Conservation (phyloP, 37 sponge, comb jelly and placozoan species). For the Halisarca cf. caerulea region DNA sequence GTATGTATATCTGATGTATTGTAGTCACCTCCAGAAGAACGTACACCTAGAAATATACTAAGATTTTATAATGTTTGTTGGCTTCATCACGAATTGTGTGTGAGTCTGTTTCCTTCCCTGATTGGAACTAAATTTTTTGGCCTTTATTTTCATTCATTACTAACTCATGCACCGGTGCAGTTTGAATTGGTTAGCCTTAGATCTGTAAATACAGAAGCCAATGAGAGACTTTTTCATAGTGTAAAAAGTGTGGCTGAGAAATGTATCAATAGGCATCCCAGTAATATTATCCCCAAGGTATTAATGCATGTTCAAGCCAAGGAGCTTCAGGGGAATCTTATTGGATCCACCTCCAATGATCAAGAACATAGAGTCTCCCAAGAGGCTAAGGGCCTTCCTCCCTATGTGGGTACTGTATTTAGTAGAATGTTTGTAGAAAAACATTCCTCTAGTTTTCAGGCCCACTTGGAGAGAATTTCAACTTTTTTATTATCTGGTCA, state of each 20-base stretch:
- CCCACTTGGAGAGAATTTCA: neutral
- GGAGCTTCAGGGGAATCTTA: neutral
- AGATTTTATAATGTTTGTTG: slow-evolving; percentile 24
- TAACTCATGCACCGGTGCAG: slow-evolving; percentile 1
- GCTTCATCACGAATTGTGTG: slow-evolving; percentile 6
- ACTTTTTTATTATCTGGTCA: neutral
- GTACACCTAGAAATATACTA: slow-evolving; percentile 14
- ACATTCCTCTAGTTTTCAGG: neutral
- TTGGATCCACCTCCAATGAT: neutral
- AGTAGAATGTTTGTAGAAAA: neutral
- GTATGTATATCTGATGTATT: slow-evolving; percentile 7
- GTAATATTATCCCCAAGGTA: neutral
- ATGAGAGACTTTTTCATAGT: neutral
- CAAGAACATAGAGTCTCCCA: neutral
- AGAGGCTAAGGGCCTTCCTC: neutral
- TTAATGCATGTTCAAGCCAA: neutral
- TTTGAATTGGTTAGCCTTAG: neutral
- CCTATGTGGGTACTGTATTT: neutral
- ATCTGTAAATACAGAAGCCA: neutral
- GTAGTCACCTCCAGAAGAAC: slow-evolving; percentile 5
- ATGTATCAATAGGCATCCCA: neutral
- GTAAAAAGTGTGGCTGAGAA: neutral
- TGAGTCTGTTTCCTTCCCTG: neutral
- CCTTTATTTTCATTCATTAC: slow-evolving; percentile 25
- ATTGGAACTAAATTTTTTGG: slow-evolving; percentile 5